Conservation (phyloP, 2,888 invertebrate genomes). For the Amphipoea oculea region DNA sequence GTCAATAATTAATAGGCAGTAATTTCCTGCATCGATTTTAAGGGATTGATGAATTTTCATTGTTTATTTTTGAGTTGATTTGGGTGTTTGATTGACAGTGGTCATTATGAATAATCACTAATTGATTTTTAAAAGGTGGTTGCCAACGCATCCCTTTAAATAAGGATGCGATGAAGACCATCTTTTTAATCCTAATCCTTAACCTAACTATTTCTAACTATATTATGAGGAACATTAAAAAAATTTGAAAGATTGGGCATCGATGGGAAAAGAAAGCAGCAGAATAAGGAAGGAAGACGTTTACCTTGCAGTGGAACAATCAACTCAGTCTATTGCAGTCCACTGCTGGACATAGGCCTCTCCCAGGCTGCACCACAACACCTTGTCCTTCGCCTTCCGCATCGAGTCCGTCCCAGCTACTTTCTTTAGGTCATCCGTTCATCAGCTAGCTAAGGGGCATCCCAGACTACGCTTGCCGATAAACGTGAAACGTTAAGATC, state of each 20-base stretch:
- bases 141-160: neutral
- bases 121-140: neutral
- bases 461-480: too few species aligned
- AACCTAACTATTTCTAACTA: neutral
- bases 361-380: too few species aligned
- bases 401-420: too few species aligned
- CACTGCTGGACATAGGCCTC: too few species aligned
- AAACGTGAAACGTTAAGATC: neutral
- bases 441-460: too few species aligned
- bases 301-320: neutral
- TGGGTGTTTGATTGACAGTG: conserved; percentile 4
- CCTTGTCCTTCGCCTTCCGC: too few species aligned
- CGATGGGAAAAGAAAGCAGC: neutral
- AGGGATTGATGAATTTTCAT: conserved; percentile 16
- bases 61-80: conserved; percentile 15
- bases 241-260: neutral
- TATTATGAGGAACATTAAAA: neutral
- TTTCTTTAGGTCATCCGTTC: too few species aligned
- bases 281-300: neutral
- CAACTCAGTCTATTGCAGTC: too few species aligned
- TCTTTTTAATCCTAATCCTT: neutral
- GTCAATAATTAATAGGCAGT: conserved; percentile 52
- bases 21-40: conserved; percentile 42
- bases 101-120: neutral
- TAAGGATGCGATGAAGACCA: neutral